These are phyloP conservation scores for Falcunculus frontatus DNA, from an alignment of 2,113 vertebrate genomes.

Conservation along the genomic window DNA sequence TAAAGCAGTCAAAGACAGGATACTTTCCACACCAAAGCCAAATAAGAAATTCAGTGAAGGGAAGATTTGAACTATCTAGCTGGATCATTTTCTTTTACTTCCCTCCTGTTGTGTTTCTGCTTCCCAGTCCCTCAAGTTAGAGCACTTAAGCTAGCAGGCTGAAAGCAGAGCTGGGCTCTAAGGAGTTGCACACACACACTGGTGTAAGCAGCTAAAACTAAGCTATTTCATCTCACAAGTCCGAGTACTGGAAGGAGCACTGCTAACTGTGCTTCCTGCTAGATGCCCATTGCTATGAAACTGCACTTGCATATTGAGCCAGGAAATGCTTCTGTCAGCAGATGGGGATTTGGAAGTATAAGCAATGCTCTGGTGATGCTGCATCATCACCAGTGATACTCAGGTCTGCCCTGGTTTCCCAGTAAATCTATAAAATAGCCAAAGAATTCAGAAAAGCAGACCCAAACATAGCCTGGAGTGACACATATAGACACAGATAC, in stretches of 20 bases:
- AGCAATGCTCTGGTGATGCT: background rate
- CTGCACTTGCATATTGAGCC: background rate
- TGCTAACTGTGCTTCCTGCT: background rate
- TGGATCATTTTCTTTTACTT: background rate
- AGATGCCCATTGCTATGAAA: background rate
- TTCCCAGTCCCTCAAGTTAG: background rate
- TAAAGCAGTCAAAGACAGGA: background rate
- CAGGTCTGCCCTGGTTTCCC: background rate
- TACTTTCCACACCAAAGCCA: background rate
- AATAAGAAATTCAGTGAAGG: background rate
- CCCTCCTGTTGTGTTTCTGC: background rate
- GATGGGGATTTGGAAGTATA: background rate
- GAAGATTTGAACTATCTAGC: background rate
- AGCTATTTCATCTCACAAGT: background rate
- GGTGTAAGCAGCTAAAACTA: background rate
- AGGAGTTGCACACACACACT: background rate
- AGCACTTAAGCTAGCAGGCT: background rate
- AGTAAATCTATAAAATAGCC: background rate
- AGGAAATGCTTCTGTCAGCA: background rate
- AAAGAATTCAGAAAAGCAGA: background rate
- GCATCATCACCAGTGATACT: background rate
- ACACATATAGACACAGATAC: accelerated
- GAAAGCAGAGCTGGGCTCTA: background rate
- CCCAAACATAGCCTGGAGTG: background rate
- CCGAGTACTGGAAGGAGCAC: background rate